Evolutionary conservation across 2,888 invertebrate species (phyloP), one percentile per base, ranked within the genome.

Genomic region (Rhagonycha lutea): DNA sequence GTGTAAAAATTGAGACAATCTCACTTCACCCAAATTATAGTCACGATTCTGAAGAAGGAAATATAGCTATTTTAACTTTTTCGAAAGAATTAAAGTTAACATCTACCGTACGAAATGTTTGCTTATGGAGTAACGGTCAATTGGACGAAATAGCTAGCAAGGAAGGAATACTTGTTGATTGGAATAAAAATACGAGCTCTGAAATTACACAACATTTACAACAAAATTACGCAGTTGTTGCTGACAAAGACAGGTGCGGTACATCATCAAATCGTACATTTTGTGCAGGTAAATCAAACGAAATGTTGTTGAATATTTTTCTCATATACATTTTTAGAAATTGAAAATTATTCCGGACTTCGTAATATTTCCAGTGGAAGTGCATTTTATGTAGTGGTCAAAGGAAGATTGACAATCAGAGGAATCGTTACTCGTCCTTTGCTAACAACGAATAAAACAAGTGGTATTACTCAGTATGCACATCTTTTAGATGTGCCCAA

Each of bases 401-500:
- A 14, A 84, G 87, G 26, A 84, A 84, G 8, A 88, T 90, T 90
- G 90, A 85, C 87, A 7, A 80, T 90, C 1, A 86, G 90, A 0
- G 90, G 90, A 0, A 82, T 90, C 0, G 89, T 90, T 1, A 90
- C 90, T 1, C 80, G 88, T 14, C 88, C 89, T 0, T 85, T 90
- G 0, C 84, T 86, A 4, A 85, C 88, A 3, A 2, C 62, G 7
- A 84, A 85, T n/a, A 86, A 84, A 18, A 86, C 87, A 0, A 94
- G 93, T 82, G 91, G 93, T 82, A 88, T 90, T 1, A 87, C 89
- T 70, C 90, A 92, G 81, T 93, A 90, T 82, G 87, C 92, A 3
- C 89, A 94, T 14, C 93, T 92, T 83, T 91, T 91, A 0, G 94
- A 94, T 82, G 87, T 90, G n/a, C 90, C 91, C 0, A 89, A 91